These are phyloP conservation scores for Magallana nippona DNA, from an alignment of 2,888 invertebrate genomes.

Conservation along the genomic window DNA sequence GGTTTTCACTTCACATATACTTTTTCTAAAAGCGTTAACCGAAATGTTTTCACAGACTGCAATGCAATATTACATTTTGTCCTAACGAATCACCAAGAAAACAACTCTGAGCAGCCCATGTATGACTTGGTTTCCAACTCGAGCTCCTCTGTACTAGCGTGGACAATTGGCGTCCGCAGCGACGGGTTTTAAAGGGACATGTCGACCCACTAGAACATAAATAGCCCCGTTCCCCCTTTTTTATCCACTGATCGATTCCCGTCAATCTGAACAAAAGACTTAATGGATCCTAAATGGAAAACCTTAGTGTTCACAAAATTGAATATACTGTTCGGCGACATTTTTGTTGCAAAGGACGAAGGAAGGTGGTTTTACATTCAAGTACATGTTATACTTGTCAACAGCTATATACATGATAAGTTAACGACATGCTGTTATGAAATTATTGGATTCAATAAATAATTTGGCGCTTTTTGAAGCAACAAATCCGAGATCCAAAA, in stretches of 20 bases:
- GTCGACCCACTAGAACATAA: not conserved
- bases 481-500: too few relatives aligned
- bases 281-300: conserved; percentile 2
- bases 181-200: conserved; percentile 24
- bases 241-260: not conserved
- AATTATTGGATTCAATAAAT: too few relatives aligned
- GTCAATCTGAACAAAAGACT: conserved; percentile 11
- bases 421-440: too few relatives aligned
- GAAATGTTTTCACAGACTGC: not conserved
- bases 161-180: not conserved
- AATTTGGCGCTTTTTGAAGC: too few relatives aligned
- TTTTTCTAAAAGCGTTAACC: too few relatives aligned
- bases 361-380: not conserved
- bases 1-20: too few relatives aligned
- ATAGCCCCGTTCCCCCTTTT: not conserved
- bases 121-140: not conserved
- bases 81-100: not conserved
- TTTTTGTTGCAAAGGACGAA: not conserved
- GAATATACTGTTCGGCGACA: not conserved
- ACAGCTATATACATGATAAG: too few relatives aligned
- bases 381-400: not conserved
- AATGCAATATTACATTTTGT: not conserved
- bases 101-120: not conserved
- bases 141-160: not conserved
- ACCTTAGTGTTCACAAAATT: not conserved